Base-by-base conservation (phyloP, 1,140 invertebrate genomes). In the Penaeus japonicus region DNA sequence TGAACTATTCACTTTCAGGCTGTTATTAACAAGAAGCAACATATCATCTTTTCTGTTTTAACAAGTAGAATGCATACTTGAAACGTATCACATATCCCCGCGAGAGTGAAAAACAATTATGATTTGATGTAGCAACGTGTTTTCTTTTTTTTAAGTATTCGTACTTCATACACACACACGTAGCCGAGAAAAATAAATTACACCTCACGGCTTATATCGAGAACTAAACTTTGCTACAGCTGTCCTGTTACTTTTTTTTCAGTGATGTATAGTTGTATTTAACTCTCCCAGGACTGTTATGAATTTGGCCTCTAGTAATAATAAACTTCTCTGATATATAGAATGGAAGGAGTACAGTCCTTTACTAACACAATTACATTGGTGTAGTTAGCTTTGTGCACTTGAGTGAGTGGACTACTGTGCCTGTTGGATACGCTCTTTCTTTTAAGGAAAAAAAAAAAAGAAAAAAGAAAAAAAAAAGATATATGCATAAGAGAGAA, bases 1-100 rank as follows among this genome's bases (percentile, higher is more conserved):
- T 85, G 35, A 85, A 85, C 73, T 78, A 54, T 32, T 85, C 65
- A 85, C 73, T 85, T 77, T 85, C 39, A 55, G 24, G 84, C 84
- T 85, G 84, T 85, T 85, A 85, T 85, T 85, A 85, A 85, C 84
- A 85, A 85, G 84, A 85, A 85, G 84, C 84, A 78, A 85, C 84
- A 85, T 85, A 85, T 85, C 84, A 85, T 85, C 65, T 85, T 57
- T 85, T 77, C 70, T 53, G 84, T 78, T 85, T 78, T 85, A 85
- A 85, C 84, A 85, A 85, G 84, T 85, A 85, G 84, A 35, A 35
- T 27, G 84, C 65, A 78, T 85, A 75, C 84, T 85, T 85, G 84
- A 85, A 27, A 47, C 39, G 7, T 47, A 47, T 47, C 62, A 59
- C 62, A 83, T 62, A 62, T 59, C 62, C 62, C 80, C n/a, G 80